phyloP scores from a whole-genome alignment of 2,797 vertebrate genomes.

The Ctenopoma multispine region DNA sequence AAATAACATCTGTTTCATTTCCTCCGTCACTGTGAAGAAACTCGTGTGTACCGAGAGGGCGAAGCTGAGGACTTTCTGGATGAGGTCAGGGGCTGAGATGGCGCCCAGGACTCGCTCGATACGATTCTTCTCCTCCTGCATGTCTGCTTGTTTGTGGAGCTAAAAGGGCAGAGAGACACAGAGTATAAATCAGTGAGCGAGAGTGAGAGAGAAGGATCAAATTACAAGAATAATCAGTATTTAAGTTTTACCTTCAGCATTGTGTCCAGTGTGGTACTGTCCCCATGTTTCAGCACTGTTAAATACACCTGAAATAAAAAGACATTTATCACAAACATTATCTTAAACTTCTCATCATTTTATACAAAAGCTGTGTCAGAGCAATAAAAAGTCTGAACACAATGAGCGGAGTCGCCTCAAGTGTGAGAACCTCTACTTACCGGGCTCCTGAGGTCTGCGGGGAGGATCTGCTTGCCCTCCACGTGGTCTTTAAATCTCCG shows the following conservation, averaged over 20 bases:
- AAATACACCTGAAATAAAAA: constrained; percentile 89
- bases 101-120: constrained; percentile 96
- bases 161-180: constrained; percentile 51
- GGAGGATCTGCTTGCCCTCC: constrained; percentile 91
- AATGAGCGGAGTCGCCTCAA: neutral
- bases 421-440: constrained; percentile 71
- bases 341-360: too few relatives aligned
- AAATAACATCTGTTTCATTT: neutral
- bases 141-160: constrained; percentile 98
- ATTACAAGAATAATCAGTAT: too few relatives aligned
- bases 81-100: constrained; percentile 93
- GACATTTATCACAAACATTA: too few relatives aligned
- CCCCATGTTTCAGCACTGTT: constrained; percentile 96
- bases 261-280: constrained; percentile 91
- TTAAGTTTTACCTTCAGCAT: constrained; percentile 92
- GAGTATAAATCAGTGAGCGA: neutral
- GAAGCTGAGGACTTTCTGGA: constrained; percentile 96
- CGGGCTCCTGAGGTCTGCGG: constrained; percentile 95
- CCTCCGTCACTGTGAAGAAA: neutral
- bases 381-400: neutral
- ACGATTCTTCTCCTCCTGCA: constrained; percentile 98
- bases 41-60: constrained; percentile 97
- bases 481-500: constrained; percentile 96
- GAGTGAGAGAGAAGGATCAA: neutral
- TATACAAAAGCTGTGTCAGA: too few relatives aligned